Evolutionary conservation across 1,140 invertebrate species (phyloP).

Genomic region (Aphaenogaster ashmeadi): DNA sequence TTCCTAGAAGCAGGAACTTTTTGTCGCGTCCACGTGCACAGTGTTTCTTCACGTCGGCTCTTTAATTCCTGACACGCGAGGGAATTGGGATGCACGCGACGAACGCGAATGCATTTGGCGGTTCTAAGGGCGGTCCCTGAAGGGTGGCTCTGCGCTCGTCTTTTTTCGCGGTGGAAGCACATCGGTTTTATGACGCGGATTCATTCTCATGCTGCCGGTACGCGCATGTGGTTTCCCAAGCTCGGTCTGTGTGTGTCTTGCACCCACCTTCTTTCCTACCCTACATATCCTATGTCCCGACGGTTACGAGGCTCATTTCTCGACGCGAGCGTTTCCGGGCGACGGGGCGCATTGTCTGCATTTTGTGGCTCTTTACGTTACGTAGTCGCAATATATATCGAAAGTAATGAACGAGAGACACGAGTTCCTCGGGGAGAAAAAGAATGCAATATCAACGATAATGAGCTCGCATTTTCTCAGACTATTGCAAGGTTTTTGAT

Average conservation of each 20-base stretch:
- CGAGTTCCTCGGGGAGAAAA: neutral
- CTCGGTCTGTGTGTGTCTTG: neutral
- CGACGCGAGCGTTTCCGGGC: constrained; percentile 51
- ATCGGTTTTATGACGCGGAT: constrained; percentile 53
- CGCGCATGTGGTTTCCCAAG: neutral
- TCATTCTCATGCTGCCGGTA: constrained; percentile 24
- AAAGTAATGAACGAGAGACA: neutral
- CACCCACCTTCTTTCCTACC: neutral
- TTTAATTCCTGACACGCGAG: constrained; percentile 29
- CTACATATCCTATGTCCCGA: constrained; percentile 6
- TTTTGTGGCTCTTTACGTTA: constrained; percentile 49
- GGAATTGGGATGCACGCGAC: neutral
- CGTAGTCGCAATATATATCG: constrained; percentile 14
- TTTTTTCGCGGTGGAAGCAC: constrained; percentile 36
- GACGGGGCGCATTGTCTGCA: constrained; percentile 66
- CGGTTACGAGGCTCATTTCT: constrained; percentile 67
- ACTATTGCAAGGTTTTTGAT: neutral
- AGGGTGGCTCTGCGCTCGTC: neutral
- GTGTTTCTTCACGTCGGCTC: neutral
- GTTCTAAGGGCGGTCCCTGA: constrained; percentile 24
- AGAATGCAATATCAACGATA: neutral
- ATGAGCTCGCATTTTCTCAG: neutral
- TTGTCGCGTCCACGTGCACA: neutral
- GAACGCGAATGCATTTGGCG: constrained; percentile 16
- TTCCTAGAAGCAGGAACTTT: neutral